phyloP scores from a whole-genome alignment of 2,797 vertebrate species.

The Buphagus erythrorhynchus region DNA sequence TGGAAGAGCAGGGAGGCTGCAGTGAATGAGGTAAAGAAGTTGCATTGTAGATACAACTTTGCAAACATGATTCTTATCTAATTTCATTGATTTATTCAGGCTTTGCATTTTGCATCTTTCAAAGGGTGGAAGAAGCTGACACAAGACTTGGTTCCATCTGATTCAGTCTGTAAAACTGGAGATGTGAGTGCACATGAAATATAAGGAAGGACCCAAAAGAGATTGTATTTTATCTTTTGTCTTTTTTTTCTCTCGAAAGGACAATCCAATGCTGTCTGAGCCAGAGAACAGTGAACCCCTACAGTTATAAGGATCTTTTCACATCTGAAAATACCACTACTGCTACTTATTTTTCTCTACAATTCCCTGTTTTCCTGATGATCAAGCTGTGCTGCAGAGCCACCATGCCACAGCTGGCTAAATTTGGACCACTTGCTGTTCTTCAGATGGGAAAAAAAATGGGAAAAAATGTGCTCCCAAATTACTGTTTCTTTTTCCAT shows the following conservation, averaged over 20 bases:
- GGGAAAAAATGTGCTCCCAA: background rate
- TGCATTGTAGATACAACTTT: background rate
- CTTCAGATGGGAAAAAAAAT: background rate
- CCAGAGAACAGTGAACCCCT: background rate
- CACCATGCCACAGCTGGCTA: background rate
- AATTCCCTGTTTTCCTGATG: background rate
- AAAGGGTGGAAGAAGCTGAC: background rate
- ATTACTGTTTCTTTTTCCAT: background rate
- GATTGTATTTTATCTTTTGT: background rate
- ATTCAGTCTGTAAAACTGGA: background rate
- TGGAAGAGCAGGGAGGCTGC: background rate
- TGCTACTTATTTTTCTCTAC: background rate
- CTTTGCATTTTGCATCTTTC: slow-evolving; percentile 9
- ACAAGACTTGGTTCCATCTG: background rate
- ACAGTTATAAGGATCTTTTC: background rate
- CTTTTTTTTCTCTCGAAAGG: background rate
- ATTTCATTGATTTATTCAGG: background rate
- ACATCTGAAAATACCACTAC: background rate
- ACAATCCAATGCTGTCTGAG: background rate
- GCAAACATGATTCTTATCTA: background rate
- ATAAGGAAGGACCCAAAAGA: background rate
- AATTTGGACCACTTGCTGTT: background rate
- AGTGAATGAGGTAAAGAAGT: background rate
- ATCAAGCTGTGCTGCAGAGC: background rate
- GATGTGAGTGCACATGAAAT: background rate